Percentiles rank a stretch among this genome's conserved stretches.
These are phyloP conservation scores for Ceyx cyanopectus DNA, from an alignment of 2,113 vertebrate species.

Conservation along the genomic window DNA sequence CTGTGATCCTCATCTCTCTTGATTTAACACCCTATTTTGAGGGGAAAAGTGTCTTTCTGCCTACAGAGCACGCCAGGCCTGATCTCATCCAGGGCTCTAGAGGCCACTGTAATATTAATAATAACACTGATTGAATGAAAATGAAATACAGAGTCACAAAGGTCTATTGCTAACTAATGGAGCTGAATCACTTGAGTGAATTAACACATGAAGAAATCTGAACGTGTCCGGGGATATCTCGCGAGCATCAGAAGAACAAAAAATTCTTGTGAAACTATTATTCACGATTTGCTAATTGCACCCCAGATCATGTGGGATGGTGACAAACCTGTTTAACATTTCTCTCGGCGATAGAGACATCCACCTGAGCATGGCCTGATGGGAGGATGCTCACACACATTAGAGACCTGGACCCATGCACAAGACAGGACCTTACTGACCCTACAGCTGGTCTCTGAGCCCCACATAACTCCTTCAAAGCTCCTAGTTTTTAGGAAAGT, in stretches of 20 bases:
- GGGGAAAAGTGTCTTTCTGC: neutral
- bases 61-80: rapidly evolving
- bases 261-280: constrained; percentile 31
- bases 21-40: rapidly evolving
- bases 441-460: neutral
- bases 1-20: rapidly evolving
- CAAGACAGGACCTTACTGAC: rapidly evolving
- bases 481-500: neutral
- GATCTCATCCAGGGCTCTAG: neutral
- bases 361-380: neutral
- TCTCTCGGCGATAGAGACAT: neutral
- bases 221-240: neutral
- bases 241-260: neutral
- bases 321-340: neutral
- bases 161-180: neutral
- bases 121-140: neutral
- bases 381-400: rapidly evolving
- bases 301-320: neutral
- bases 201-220: neutral
- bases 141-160: neutral
- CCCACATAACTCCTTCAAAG: neutral
- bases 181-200: neutral
- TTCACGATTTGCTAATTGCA: neutral
- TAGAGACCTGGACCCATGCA: rapidly evolving
- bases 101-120: neutral